Percentiles rank a stretch among this genome's conserved stretches.
Conservation (phyloP, 2,113 vertebrate genomes). For the Sinocyclocheilus anshuiensis region DNA sequence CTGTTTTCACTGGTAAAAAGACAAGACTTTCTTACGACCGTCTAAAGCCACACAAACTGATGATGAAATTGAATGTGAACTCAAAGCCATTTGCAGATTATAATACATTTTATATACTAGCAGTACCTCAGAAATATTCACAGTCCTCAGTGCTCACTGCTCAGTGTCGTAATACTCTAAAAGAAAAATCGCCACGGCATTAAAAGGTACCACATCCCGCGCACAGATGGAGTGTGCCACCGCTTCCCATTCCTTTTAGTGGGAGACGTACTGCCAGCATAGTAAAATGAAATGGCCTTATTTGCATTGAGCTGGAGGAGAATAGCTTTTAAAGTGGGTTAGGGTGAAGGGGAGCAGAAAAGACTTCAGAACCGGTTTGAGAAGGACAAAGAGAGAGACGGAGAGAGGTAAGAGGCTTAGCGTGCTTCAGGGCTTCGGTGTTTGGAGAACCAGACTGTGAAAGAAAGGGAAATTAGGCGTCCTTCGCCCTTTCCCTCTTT, state of each 20-base stretch:
- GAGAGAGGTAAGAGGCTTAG: conserved; percentile 26
- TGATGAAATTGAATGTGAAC: conserved; percentile 59
- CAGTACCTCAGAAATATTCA: conserved; percentile 7
- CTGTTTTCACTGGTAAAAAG: conserved; percentile 59
- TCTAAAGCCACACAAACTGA: conserved; percentile 65
- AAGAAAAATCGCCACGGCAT: conserved; percentile 46
- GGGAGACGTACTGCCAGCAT: conserved; percentile 42
- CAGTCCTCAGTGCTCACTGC: neutral
- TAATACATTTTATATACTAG: conserved; percentile 22
- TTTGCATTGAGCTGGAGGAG: conserved; percentile 63
- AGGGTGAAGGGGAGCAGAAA: conserved; percentile 40
- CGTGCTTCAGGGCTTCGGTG: conserved; percentile 22
- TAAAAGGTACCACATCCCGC: conserved; percentile 36
- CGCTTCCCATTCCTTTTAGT: conserved; percentile 55
- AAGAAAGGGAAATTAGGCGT: conserved; percentile 27
- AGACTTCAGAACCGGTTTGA: conserved; percentile 40
- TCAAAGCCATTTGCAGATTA: conserved; percentile 43
- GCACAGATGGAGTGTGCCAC: conserved; percentile 40
- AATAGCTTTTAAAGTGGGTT: conserved; percentile 58
- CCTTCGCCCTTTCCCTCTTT: conserved; percentile 14
- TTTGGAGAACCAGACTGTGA: conserved; percentile 37
- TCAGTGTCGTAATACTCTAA: conserved; percentile 15
- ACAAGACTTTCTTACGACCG: conserved; percentile 50
- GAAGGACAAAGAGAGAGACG: neutral
- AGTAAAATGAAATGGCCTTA: conserved; percentile 61